A percentile compares a stretch with the other conserved stretches of the same genome.
These are phyloP conservation scores for Myocastor coypus DNA, from an alignment of 2,113 vertebrate genomes.

Conservation along the genomic window DNA sequence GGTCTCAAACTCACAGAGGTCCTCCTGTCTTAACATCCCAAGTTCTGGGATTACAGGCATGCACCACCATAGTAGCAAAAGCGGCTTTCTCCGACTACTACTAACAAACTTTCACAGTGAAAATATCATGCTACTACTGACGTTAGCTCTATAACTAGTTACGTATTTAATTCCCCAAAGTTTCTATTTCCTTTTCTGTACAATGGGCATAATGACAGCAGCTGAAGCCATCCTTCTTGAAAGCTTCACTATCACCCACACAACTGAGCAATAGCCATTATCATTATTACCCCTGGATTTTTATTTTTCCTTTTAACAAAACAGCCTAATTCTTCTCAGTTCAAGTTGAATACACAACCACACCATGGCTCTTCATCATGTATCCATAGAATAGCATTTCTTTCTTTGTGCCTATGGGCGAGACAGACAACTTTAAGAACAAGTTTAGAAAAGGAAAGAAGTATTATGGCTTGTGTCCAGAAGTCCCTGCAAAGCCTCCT, in stretches of 20 bases:
- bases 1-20: no score
- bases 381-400: not conserved
- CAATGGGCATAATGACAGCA: not conserved
- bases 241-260: not conserved
- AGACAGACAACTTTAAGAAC: not conserved
- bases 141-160: not conserved
- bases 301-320: conserved; percentile 25
- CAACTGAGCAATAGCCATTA: not conserved
- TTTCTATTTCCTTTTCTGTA: not conserved
- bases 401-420: not conserved
- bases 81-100: not conserved
- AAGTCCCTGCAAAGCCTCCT: not conserved
- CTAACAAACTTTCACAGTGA: not conserved
- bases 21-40: no score
- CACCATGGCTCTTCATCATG: not conserved
- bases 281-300: not conserved
- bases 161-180: conserved; percentile 3
- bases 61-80: not conserved
- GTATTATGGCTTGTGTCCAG: not conserved
- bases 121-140: not conserved
- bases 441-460: not conserved
- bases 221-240: not conserved
- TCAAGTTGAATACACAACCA: not conserved
- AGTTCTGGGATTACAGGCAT: no score
- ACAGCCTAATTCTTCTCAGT: not conserved